Percentiles rank a stretch among this genome's conserved stretches.
phyloP scores from a whole-genome alignment of 2,888 invertebrate genomes.

The Diaprepes abbreviatus region DNA sequence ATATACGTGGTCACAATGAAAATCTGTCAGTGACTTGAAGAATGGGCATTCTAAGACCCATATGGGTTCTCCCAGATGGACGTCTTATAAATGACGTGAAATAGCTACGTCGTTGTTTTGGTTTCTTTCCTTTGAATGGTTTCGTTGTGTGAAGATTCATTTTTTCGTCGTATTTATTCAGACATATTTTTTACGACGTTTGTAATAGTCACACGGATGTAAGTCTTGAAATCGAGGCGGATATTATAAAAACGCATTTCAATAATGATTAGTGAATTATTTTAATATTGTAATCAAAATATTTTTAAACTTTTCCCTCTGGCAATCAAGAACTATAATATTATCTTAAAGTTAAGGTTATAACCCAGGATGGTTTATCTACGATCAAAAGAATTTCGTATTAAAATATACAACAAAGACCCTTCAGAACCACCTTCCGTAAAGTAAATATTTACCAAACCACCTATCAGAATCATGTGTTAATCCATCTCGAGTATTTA shows the following conservation, averaged over 20 bases:
- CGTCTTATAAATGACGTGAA: conserved; percentile 32
- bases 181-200: neutral
- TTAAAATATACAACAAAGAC: neutral
- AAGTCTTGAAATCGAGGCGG: neutral
- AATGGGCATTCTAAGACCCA: conserved; percentile 44
- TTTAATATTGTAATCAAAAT: too few species aligned
- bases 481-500: conserved; percentile 5
- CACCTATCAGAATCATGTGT: conserved; percentile 5
- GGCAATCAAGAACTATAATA: too few species aligned
- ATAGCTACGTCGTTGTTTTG: conserved; percentile 29
- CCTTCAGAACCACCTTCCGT: neutral
- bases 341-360: too few species aligned
- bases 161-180: conserved; percentile 22
- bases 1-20: conserved; percentile 44
- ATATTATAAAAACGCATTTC: too few species aligned
- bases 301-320: too few species aligned
- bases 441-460: conserved; percentile 13
- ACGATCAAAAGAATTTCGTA: too few species aligned
- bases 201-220: neutral
- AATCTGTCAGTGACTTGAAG: conserved; percentile 42
- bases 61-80: conserved; percentile 43
- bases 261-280: too few species aligned
- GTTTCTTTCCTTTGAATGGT: conserved; percentile 11
- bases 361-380: too few species aligned
- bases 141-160: conserved; percentile 2